Base-by-base conservation (phyloP, 2,888 invertebrate genomes). In the Arrhopalites spinosus region DNA sequence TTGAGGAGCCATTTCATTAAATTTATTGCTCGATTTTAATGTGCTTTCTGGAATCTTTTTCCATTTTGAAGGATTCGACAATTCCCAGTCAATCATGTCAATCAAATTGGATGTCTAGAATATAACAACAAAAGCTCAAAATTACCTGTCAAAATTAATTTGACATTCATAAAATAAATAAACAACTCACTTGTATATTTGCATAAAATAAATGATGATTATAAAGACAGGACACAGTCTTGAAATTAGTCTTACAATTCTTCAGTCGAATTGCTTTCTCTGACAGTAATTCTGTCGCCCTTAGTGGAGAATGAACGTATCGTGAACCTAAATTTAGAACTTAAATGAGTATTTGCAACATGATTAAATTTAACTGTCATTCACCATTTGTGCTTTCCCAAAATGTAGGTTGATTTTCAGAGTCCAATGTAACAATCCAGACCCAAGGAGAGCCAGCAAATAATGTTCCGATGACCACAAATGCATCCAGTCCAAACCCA, bases 361-460 rank as follows among this genome's bases (percentile, higher is more conserved):
- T 13, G 20, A 11, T 25, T 15, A 25, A 13, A 11, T 50, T 3
- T 20, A 25, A 13, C 8, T 61, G n/a, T 56, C 17, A 29, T 25
- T 47, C 29, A 79, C 81, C 78, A 53, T 75, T 78, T 1, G 77
- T 79, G 30, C 76, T 77, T 64, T 81, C 81, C 81, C 81, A 81
- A 59, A 79, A 78, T 8, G 76, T 76, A 5, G 78, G 76, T 23
- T 76, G 30, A 29, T 69, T 68, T 29, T 75, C 75, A 27, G 73
- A 67, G 66, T 78, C 78, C 59, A 81, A 27, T 25, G 79, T 78
- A 36, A 79, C 64, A 13, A 77, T 77, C 81, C 81, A 81, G 13
- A 74, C 67, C 78, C 78, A 78, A 23, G 78, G 72, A 59, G 59
- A 66, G 50, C 78, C 77, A 36, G 67, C 77, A 20, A 59, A 61